Percentiles rank a stretch among this genome's conserved stretches.
Evolutionary conservation across 2,113 vertebrate genomes (phyloP).

Genomic region (Poicephalus meyeri): DNA sequence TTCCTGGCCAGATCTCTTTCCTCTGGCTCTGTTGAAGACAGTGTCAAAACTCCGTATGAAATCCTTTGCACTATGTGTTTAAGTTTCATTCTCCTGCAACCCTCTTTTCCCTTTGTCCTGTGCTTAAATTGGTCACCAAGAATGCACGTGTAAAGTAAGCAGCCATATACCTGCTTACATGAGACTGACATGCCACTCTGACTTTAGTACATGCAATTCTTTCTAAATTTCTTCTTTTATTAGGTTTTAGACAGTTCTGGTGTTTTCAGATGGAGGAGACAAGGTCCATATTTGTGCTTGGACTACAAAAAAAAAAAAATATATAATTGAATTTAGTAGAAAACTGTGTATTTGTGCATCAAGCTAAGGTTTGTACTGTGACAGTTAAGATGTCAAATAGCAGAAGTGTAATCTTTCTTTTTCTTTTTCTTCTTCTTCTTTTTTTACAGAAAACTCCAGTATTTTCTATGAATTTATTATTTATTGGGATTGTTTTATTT

Average conservation of each 20-base stretch:
- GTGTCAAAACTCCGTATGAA: background rate
- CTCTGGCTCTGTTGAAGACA: background rate
- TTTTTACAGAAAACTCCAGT: background rate
- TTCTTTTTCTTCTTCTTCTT: background rate
- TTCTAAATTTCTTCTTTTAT: background rate
- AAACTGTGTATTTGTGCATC: background rate
- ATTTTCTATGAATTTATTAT: background rate
- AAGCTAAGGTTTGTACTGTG: background rate
- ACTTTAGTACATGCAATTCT: background rate
- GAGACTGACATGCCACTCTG: background rate
- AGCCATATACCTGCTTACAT: background rate
- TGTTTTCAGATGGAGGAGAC: background rate
- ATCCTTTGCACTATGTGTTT: background rate
- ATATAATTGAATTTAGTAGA: background rate
- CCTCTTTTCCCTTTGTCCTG: background rate
- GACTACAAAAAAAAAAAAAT: background rate
- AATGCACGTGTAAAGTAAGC: accelerated
- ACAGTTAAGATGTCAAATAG: background rate
- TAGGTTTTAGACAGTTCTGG: background rate
- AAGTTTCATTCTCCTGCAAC: background rate
- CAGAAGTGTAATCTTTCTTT: background rate
- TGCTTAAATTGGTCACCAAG: background rate
- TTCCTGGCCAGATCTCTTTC: background rate
- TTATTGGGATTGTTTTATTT: background rate
- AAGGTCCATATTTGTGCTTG: background rate